Conservation (phyloP, 2,888 invertebrate species). For the Junonia oenone region DNA sequence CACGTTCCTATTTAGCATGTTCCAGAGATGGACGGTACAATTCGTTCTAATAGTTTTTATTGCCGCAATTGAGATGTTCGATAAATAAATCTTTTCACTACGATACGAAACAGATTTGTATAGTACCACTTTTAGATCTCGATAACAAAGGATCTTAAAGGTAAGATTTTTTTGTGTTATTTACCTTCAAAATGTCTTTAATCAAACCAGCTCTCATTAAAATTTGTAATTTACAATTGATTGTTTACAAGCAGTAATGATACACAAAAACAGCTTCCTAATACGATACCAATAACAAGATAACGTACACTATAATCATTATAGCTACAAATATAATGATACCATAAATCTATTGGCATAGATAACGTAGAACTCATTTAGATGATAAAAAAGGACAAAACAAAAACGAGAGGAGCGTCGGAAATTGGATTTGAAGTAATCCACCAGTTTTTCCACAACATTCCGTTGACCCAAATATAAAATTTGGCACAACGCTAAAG, state of each 20-base stretch:
- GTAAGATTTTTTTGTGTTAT: no score
- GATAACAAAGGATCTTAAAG: neutral
- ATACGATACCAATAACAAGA: no score
- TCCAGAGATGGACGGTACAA: neutral
- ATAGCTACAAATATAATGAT: no score
- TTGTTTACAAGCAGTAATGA: no score
- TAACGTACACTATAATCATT: no score
- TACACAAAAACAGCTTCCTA: no score
- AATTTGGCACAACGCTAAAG: constrained; percentile 11
- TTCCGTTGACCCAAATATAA: constrained; percentile 10
- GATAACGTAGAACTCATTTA: no score
- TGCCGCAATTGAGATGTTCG: neutral
- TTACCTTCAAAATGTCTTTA: no score
- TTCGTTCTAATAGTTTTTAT: neutral
- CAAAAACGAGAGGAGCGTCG: neutral
- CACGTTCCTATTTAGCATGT: neutral
- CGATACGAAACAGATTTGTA: neutral
- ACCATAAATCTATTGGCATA: no score
- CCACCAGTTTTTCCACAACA: neutral
- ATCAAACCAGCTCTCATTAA: no score
- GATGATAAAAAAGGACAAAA: neutral
- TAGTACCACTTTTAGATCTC: neutral
- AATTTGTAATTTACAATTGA: no score
- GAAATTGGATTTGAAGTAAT: constrained; percentile 10
- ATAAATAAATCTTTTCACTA: neutral